A percentile compares a stretch with the other conserved stretches of the same genome.
Evolutionary conservation across 2,113 vertebrate genomes (phyloP).

Genomic region (Gadus macrocephalus): DNA sequence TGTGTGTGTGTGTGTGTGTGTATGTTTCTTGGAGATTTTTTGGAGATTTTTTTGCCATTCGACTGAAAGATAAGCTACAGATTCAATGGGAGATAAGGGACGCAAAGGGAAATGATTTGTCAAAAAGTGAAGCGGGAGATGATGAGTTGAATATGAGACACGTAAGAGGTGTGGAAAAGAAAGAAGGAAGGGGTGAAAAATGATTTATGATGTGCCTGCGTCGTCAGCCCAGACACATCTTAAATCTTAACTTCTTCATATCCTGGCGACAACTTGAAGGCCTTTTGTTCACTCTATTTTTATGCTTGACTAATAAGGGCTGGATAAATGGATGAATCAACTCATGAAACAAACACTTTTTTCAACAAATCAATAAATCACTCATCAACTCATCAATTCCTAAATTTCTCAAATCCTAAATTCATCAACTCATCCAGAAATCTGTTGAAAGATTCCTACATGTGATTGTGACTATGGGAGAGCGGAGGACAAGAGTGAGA

Average conservation of each 20-base stretch:
- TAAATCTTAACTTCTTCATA: too few species aligned
- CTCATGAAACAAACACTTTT: background rate
- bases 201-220: background rate
- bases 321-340: too few species aligned
- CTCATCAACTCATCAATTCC: background rate
- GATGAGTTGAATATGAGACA: background rate
- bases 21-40: background rate
- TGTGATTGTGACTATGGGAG: background rate
- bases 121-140: background rate
- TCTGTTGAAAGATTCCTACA: too few species aligned
- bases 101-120: conserved; percentile 34
- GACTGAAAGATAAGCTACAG: conserved; percentile 10
- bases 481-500: background rate
- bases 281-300: too few species aligned
- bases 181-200: conserved; percentile 4
- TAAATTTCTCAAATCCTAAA: too few species aligned
- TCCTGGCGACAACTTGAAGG: too few species aligned
- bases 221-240: too few species aligned
- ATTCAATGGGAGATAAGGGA: conserved; percentile 26
- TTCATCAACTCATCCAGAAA: too few species aligned
- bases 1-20: conserved; percentile 1
- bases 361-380: background rate
- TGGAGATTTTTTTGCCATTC: background rate
- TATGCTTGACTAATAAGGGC: too few species aligned
- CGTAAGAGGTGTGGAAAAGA: conserved; percentile 8